A percentile compares a stretch with the other conserved stretches of the same genome.
Evolutionary conservation across 2,888 invertebrate genomes (phyloP).

Genomic region (Cremastinae sp.): DNA sequence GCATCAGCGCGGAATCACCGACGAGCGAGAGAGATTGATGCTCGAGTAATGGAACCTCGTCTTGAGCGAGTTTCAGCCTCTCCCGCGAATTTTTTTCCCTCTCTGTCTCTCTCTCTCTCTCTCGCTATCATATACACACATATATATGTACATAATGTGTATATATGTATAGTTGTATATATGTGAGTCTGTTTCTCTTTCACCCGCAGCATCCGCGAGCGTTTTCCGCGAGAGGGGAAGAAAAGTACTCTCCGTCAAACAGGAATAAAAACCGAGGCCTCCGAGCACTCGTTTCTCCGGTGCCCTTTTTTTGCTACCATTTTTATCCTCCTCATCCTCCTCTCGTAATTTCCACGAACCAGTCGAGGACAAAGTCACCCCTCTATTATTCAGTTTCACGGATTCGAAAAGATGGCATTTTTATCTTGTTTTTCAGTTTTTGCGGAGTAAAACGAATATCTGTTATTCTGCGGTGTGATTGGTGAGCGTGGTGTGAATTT

Average conservation of each 20-base stretch:
- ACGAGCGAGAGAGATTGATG: conserved; percentile 69
- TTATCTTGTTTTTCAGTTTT: no score
- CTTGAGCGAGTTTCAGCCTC: conserved; percentile 42
- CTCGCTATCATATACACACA: no score
- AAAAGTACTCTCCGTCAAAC: conserved; percentile 40
- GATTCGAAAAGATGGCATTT: no score
- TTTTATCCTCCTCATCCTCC: conserved; percentile 8
- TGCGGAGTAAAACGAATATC: no score
- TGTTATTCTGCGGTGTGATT: no score
- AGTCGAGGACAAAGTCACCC: conserved; percentile 45
- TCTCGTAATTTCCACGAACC: conserved; percentile 35
- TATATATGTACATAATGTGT: no score
- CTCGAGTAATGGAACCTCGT: conserved; percentile 69
- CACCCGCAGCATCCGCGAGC: conserved; percentile 9
- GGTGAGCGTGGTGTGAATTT: no score
- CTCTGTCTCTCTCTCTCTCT: conserved; percentile 41
- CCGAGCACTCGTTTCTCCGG: not conserved
- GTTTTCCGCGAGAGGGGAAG: conserved; percentile 35
- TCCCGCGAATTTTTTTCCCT: conserved; percentile 45
- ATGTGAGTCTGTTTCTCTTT: no score
- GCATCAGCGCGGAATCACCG: conserved; percentile 43
- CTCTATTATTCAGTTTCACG: conserved; percentile 17
- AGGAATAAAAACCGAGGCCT: conserved; percentile 40
- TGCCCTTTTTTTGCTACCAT: not conserved
- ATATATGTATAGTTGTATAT: no score